Percentiles rank a stretch among this genome's conserved stretches.
Evolutionary conservation across 2,888 invertebrate genomes (phyloP).

Genomic region (Platycnemis pennipes): DNA sequence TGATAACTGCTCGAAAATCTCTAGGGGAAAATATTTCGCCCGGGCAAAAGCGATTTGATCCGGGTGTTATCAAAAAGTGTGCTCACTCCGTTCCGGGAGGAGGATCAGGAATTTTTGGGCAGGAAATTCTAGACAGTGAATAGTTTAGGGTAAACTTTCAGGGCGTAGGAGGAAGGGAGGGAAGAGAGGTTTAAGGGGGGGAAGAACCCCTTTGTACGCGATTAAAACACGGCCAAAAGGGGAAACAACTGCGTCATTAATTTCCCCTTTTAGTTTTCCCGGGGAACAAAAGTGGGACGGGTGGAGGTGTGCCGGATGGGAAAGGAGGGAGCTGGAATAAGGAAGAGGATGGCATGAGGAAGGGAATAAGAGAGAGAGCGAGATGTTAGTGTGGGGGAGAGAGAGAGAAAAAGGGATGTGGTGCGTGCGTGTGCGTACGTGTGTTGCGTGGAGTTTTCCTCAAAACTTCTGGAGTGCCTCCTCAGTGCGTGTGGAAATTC

Average conservation of each 20-base stretch:
- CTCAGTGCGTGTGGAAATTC: conserved; percentile 25
- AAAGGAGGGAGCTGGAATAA: background rate
- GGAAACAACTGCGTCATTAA: conserved; percentile 52
- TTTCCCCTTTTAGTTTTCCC: conserved; percentile 57
- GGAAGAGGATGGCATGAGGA: background rate
- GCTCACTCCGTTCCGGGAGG: background rate
- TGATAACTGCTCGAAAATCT: background rate
- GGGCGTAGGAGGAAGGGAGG: no score
- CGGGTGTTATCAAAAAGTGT: background rate
- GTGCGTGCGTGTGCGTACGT: background rate
- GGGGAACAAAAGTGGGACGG: background rate
- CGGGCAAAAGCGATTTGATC: background rate
- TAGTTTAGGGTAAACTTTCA: conserved; percentile 32
- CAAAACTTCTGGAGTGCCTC: background rate
- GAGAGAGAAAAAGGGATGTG: conserved; percentile 34
- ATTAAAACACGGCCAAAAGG: conserved; percentile 57
- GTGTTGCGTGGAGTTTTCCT: no score
- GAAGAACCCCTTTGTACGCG: background rate
- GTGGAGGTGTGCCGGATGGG: background rate
- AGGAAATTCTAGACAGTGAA: background rate
- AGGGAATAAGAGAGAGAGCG: conserved; percentile 3
- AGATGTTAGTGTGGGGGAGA: background rate
- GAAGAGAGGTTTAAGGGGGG: no score
- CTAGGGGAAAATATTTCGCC: background rate
- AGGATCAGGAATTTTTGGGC: background rate